Evolutionary conservation across 1,140 invertebrate genomes (phyloP).

Genomic region (Laupala kohalensis): DNA sequence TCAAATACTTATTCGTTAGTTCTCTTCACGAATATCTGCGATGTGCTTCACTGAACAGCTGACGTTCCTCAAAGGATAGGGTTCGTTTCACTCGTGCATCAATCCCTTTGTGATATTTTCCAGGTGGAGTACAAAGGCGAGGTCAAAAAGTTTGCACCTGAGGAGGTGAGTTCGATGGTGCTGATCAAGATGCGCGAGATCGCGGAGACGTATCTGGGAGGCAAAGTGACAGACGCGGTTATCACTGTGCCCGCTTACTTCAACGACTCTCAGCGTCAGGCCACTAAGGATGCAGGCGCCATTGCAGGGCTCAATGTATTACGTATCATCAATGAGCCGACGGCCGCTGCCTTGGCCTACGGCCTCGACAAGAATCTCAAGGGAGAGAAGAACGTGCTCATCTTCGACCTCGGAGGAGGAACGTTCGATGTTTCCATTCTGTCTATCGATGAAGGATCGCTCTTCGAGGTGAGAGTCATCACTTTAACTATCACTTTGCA

Average conservation of each 20-base stretch:
- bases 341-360: slow-evolving; percentile 46
- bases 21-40: too few relatives aligned
- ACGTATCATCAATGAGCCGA: slow-evolving; percentile 46
- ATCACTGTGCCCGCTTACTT: slow-evolving; percentile 40
- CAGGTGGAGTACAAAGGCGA: slow-evolving; percentile 44
- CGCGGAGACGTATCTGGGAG: slow-evolving; percentile 27
- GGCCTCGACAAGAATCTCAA: slow-evolving; percentile 43
- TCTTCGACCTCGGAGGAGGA: slow-evolving; percentile 31
- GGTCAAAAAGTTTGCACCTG: slow-evolving; percentile 33
- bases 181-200: slow-evolving; percentile 33
- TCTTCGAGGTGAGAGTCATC: slow-evolving; percentile 40
- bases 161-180: slow-evolving; percentile 41
- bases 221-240: slow-evolving; percentile 29
- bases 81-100: too few relatives aligned
- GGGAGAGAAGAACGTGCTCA: slow-evolving; percentile 31
- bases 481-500: too few relatives aligned
- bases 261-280: slow-evolving; percentile 37
- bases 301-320: slow-evolving; percentile 37
- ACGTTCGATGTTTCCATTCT: slow-evolving; percentile 57
- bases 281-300: slow-evolving; percentile 33
- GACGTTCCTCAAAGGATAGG: slow-evolving; percentile 12
- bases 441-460: slow-evolving; percentile 55
- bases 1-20: too few relatives aligned
- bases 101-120: too few relatives aligned
- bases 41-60: too few relatives aligned